These are phyloP conservation scores for Gadus chalcogrammus DNA, from an alignment of 2,113 vertebrate species.

Conservation along the genomic window DNA sequence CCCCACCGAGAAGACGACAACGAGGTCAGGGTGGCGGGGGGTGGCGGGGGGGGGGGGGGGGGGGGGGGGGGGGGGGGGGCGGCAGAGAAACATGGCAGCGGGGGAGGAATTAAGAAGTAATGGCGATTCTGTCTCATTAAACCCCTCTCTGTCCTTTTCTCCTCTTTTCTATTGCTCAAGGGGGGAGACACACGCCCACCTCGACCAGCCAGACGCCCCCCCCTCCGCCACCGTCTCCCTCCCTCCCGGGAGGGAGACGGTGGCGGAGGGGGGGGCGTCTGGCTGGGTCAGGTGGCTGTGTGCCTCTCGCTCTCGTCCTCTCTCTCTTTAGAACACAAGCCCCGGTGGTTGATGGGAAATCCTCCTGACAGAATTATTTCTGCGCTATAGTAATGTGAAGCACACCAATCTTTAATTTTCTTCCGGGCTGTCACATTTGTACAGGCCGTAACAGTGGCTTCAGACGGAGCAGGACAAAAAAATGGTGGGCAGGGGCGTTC, in stretches of 20 bases:
- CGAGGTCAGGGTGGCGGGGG: neutral
- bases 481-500: too few relatives aligned
- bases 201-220: too few relatives aligned
- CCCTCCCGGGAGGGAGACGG: neutral
- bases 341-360: slow-evolving; percentile 6
- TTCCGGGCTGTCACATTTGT: neutral
- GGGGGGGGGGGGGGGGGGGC: slow-evolving; percentile 17
- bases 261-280: too few relatives aligned
- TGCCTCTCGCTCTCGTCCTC: neutral
- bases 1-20: slow-evolving; percentile 11
- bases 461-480: too few relatives aligned
- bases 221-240: too few relatives aligned
- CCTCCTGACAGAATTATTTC: slow-evolving; percentile 1
- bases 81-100: neutral
- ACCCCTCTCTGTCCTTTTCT: slow-evolving; percentile 28
- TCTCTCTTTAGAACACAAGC: slow-evolving; percentile 9
- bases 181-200: neutral
- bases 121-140: slow-evolving; percentile 39
- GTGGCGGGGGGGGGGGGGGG: slow-evolving; percentile 5
- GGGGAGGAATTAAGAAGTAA: neutral
- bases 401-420: neutral
- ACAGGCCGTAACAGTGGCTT: neutral
- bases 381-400: neutral
- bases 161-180: slow-evolving; percentile 21
- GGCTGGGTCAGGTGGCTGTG: too few relatives aligned